Evolutionary conservation across 2,797 vertebrate species (phyloP).

Genomic region (Neosilurus hyrtlii): DNA sequence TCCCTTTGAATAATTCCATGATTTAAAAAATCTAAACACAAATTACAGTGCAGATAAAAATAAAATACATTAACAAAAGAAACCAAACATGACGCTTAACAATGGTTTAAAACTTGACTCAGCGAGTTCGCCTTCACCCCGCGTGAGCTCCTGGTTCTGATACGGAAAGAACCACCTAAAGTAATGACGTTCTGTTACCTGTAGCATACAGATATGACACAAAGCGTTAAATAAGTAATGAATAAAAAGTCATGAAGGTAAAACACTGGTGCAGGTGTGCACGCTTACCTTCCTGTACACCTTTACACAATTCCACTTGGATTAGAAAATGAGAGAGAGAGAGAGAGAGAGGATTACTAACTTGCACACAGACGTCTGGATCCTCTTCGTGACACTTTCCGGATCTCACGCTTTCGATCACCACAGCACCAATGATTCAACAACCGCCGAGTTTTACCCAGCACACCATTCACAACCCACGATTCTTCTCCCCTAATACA

Average conservation of each 20-base stretch:
- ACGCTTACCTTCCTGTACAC: conserved; percentile 41
- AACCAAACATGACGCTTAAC: conserved; percentile 29
- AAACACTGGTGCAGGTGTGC: background rate
- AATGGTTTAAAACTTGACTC: conserved; percentile 39
- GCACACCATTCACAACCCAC: background rate
- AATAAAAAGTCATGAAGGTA: background rate
- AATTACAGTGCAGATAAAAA: conserved; percentile 16
- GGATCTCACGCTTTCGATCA: background rate
- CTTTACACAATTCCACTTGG: background rate
- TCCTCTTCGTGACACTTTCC: conserved; percentile 17
- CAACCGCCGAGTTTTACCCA: too few species aligned
- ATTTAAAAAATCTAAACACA: conserved; percentile 40
- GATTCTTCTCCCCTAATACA: too few species aligned
- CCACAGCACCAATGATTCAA: background rate
- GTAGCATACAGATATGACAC: conserved; percentile 99
- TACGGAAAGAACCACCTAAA: conserved; percentile 95
- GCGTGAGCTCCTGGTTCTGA: conserved; percentile 95
- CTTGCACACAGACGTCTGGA: background rate
- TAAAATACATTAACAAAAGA: conserved; percentile 58
- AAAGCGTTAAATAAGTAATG: conserved; percentile 87
- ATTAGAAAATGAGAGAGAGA: conserved; percentile 2
- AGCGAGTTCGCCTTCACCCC: conserved; percentile 88
- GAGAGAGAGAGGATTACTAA: background rate
- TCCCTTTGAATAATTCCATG: background rate
- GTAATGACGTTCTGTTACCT: conserved; percentile 99